phyloP scores from a whole-genome alignment of 2,888 invertebrate genomes.

The Eubasilissa splendida region DNA sequence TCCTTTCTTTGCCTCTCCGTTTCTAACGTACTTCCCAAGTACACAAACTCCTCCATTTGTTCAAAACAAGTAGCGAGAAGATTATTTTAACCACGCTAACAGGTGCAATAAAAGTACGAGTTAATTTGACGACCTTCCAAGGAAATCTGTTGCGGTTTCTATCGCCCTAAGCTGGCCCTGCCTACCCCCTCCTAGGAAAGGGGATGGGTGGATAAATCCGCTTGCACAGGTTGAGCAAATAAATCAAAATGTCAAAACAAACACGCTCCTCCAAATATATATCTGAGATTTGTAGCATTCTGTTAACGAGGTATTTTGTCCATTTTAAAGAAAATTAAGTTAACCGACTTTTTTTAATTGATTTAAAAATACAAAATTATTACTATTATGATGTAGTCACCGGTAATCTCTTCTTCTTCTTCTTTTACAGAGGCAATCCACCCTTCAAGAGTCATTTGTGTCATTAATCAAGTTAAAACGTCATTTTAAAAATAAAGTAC shows the following conservation, averaged over 20 bases:
- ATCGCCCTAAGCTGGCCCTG: background rate
- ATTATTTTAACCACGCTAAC: background rate
- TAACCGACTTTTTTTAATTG: no score
- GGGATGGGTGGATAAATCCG: slow-evolving; percentile 13
- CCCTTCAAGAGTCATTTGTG: no score
- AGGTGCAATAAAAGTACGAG: slow-evolving; percentile 3
- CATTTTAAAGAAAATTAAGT: no score
- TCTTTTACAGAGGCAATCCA: no score
- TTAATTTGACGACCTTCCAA: background rate
- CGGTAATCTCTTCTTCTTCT: no score
- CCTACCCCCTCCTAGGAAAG: background rate
- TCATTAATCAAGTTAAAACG: no score
- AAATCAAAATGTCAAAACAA: slow-evolving; percentile 41
- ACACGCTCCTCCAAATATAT: slow-evolving; percentile 22
- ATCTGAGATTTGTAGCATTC: slow-evolving; percentile 22
- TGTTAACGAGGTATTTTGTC: background rate
- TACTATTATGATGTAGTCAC: no score
- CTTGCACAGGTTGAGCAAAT: slow-evolving; percentile 32
- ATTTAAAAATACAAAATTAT: background rate
- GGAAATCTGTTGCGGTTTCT: background rate
- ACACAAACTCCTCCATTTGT: no score
- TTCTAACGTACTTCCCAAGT: no score
- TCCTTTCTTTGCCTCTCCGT: no score
- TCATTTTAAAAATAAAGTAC: no score
- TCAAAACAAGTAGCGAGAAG: no score